phyloP scores from a whole-genome alignment of 2,888 invertebrate species.

The Onthophagus sagittarius region DNA sequence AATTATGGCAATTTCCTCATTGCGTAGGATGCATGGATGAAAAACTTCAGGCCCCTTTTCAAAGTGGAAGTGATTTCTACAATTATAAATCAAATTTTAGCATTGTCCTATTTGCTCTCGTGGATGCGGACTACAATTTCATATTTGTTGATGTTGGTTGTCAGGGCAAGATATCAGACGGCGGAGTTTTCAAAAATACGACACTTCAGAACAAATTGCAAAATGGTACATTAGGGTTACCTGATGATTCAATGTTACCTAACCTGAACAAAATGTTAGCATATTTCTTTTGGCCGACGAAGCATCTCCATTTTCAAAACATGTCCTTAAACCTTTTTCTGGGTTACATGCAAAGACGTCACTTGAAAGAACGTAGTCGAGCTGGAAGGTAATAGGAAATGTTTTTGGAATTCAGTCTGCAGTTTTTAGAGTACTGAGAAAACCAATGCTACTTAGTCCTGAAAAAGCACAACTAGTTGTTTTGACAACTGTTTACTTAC shows the following conservation, averaged over 20 bases:
- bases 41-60: slow-evolving; percentile 16
- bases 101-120: slow-evolving; percentile 25
- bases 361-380: neutral
- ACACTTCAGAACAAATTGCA: neutral
- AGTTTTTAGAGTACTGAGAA: neutral
- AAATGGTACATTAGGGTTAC: neutral
- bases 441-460: too few relatives aligned
- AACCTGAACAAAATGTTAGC: neutral
- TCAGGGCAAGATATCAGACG: slow-evolving; percentile 33
- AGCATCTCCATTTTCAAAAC: neutral
- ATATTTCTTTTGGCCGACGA: neutral
- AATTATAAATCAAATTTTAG: slow-evolving; percentile 10
- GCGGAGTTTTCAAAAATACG: neutral
- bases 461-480: too few relatives aligned
- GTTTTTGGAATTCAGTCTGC: neutral
- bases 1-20: slow-evolving; percentile 12
- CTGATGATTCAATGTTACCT: neutral
- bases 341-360: neutral
- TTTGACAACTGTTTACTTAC: too few relatives aligned
- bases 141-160: slow-evolving; percentile 36
- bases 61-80: slow-evolving; percentile 12
- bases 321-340: too few relatives aligned
- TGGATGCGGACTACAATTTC: slow-evolving; percentile 31
- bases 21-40: slow-evolving; percentile 15
- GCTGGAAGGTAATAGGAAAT: too few relatives aligned